Percentiles rank a stretch among this genome's conserved stretches.
Evolutionary conservation across 30 jellyfish, hydroid and myxozoan genomes (phyloP).

Genomic region (Hydractinia echinata): DNA sequence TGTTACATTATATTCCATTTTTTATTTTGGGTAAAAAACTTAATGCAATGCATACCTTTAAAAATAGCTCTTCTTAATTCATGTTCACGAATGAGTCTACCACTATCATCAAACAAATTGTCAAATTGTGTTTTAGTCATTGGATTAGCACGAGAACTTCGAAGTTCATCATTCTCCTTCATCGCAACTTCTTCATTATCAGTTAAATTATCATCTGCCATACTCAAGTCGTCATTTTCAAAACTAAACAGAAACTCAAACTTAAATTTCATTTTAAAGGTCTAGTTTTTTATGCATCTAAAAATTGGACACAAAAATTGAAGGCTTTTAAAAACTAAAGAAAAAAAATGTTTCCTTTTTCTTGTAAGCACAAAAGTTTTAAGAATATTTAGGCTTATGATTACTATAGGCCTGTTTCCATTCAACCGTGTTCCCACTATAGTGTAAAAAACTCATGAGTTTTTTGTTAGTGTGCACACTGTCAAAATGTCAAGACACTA

Average conservation of each 20-base stretch:
- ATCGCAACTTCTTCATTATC: constrained; percentile 4
- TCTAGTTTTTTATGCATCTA: too few relatives aligned
- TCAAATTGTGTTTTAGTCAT: constrained; percentile 56
- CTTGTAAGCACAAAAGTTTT: too few relatives aligned
- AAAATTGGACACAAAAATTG: too few relatives aligned
- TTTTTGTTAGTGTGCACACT: too few relatives aligned
- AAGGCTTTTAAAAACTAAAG: too few relatives aligned
- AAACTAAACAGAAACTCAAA: neutral
- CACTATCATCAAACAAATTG: constrained; percentile 66
- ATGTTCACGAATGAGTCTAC: constrained; percentile 82
- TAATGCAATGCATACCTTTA: constrained; percentile 48
- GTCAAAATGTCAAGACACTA: too few relatives aligned
- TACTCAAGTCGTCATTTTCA: neutral
- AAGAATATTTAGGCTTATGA: too few relatives aligned
- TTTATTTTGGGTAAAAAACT: neutral
- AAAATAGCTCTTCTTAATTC: constrained; percentile 61
- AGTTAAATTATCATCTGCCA: neutral
- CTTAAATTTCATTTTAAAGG: too few relatives aligned
- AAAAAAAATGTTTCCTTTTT: too few relatives aligned
- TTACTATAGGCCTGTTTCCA: too few relatives aligned
- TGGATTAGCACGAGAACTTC: constrained; percentile 57
- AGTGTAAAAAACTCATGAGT: too few relatives aligned
- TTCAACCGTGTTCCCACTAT: too few relatives aligned
- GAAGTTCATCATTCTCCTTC: constrained; percentile 27
- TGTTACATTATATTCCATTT: neutral